Base-by-base conservation (phyloP, 2,113 vertebrate species). In the Mobula hypostoma region DNA sequence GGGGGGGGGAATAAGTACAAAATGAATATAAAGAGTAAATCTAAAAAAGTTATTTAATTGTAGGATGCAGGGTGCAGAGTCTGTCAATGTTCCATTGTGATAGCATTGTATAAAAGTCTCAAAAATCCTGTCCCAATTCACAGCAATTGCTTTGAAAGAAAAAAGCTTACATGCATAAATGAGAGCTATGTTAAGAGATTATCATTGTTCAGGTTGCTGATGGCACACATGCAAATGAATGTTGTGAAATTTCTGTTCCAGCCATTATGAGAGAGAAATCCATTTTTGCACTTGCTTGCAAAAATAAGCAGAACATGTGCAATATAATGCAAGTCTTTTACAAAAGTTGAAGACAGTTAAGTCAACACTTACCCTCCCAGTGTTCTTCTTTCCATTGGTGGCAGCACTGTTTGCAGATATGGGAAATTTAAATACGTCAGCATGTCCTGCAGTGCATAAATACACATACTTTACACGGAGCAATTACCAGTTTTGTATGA, bases 341-440 rank as follows among this genome's bases (percentile, higher is more conserved):
- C 21, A 48, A 56, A 76, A 27, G 70, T 24, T 32, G 12, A 63
- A 88, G 15, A 58, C 12, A 21, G 9, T 29, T 85, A 27, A 85
- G 19, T 85, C 15, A 68, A 92, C 6, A 74, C 70, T 21, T 74
- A 93, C 91, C 40, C 14, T 9, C 12, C 0, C 21, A 48, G 8
- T 27, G 36, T 74, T 74, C 36, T 93, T 88, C n/a, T 66, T 90
- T 27, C 61, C 8, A 27, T 27, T 93, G 48, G 68, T 70, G 29
- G 70, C 68, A 93, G 48, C 32, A 29, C 70, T 76, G 19, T 74
- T 48, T 1, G 24, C 70, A 74, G 70, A 36, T 74, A 76, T 48
- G 40, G 91, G 68, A 76, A 93, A 93, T 17, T 56, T 93, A 24
- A 76, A 93, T 40, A 93, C 21, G 56, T 93, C 91, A 29, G 8